Evolutionary conservation across 2,113 vertebrate species (phyloP).

Genomic region (Thunnus thynnus): DNA sequence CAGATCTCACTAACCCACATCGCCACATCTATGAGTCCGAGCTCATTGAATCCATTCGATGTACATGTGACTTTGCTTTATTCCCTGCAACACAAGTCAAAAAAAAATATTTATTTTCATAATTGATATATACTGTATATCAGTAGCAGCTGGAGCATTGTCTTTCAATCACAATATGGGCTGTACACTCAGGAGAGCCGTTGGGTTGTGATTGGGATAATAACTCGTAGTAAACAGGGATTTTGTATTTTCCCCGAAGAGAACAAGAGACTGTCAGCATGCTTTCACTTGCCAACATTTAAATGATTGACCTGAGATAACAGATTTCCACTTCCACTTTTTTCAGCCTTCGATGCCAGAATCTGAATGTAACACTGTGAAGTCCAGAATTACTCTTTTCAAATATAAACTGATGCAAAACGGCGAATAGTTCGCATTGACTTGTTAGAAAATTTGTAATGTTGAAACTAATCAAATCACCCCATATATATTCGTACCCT

Average conservation of each 20-base stretch:
- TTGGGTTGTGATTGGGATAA: slow-evolving; percentile 72
- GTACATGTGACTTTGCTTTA: slow-evolving; percentile 44
- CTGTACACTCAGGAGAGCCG: slow-evolving; percentile 43
- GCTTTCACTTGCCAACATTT: slow-evolving; percentile 36
- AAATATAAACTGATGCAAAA: slow-evolving; percentile 21
- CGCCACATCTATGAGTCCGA: slow-evolving; percentile 4
- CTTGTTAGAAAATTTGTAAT: background rate
- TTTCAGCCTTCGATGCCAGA: slow-evolving; percentile 42
- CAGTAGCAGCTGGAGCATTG: slow-evolving; percentile 34
- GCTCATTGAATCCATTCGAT: slow-evolving; percentile 16
- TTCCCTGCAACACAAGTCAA: slow-evolving; percentile 17
- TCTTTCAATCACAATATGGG: slow-evolving; percentile 22
- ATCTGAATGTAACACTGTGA: slow-evolving; percentile 13
- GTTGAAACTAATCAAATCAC: background rate
- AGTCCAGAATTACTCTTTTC: slow-evolving; percentile 19
- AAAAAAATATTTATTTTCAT: slow-evolving; percentile 39
- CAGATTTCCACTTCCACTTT: slow-evolving; percentile 35
- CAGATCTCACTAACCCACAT: slow-evolving; percentile 76
- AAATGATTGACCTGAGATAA: slow-evolving; percentile 32
- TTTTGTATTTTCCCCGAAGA: slow-evolving; percentile 42
- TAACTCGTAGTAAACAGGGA: slow-evolving; percentile 75
- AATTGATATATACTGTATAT: slow-evolving; percentile 33
- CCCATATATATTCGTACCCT: too few species aligned
- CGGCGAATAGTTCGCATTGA: background rate
- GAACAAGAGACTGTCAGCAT: slow-evolving; percentile 30